Evolutionary conservation across 2,113 vertebrate genomes (phyloP), one percentile per base, ranked within the genome.

Genomic region (Pogonocichla stellata): DNA sequence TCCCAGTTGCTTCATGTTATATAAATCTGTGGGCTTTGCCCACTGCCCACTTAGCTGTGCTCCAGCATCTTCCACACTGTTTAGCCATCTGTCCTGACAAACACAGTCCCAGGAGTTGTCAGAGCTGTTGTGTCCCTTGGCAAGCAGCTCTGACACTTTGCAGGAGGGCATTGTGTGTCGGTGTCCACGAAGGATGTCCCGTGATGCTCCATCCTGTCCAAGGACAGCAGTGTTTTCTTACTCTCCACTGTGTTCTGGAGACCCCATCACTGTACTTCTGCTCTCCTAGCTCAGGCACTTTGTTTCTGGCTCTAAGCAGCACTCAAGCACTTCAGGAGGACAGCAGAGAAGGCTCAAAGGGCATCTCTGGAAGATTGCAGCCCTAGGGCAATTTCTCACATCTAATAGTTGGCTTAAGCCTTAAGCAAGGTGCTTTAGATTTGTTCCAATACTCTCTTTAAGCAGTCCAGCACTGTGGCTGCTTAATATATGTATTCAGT

Each of bases 21-120:
- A 14, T 31, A 1, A 51, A 19, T 58, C 69, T 43, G 38, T 71
- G 40, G 86, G 69, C 73, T 92, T 72, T 91, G 77, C 86, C 86
- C 58, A 18, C 77, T 78, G 45, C 83, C 62, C 33, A 6, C 60
- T 29, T 13, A 38, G 42, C 74, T 82, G 40, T 72, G 15, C 54
- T 80, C 28, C 6, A 24, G 84, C 67, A 19, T n/a, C 51, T 78
- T 80, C 72, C 80, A 10, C 50, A 2, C 85, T 14, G 23, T 25
- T 45, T 6, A 24, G 36, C 92, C 51, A 16, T 89, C 87, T 94
- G 86, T 84, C 92, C 89, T 70, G 83, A n/a, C 89, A 88, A 65
- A 28, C 82, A 5, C 48, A 54, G 40, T n/a, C 69, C 62, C 4
- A 0, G 89, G 79, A 18, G 2, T 2, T 80, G 64, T 61, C 64